Base-by-base conservation (phyloP, 2,797 vertebrate genomes). In the Heliangelus exortis region DNA sequence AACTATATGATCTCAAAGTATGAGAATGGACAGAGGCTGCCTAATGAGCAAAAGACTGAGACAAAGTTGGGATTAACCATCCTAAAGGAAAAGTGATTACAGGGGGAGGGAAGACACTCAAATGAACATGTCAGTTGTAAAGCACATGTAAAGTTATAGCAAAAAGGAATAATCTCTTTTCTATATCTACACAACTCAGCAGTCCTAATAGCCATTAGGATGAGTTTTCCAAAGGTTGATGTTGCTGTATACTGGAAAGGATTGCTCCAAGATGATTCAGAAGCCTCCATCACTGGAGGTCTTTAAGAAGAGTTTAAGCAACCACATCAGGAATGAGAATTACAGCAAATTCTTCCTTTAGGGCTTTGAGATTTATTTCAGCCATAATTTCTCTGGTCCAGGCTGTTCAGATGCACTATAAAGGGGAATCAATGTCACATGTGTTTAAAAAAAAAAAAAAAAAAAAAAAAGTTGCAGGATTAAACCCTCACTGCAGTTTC, bases 281-380 rank as follows among this genome's bases (percentile, higher is more conserved):
- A 21, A 84, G 26, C 29, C 58, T 86, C 36, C 33, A 41, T 26
- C 50, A 62, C 48, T 21, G 47, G 4, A 86, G n/a, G 17, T 84
- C 62, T 86, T 87, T 23, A 75, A 84, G 18, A 91, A 85, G 25
- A 89, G 23, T 85, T 85, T 78, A 66, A 89, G 80, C 5, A 43
- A 69, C 6, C 47, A 68, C 58, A 92, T 12, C 41, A 54, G 21
- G 36, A 93, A 74, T 33, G 7, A 11, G 15, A 68, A 77, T 72
- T 89, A 77, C 29, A 92, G 18, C 2, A 78, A 23, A 91, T 68
- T 80, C n/a, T 58, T 77, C 36, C 34, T 79, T 45, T 39, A 31
- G 67, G 61, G 48, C 53, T 89, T 83, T 80, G 66, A 88, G 39
- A 68, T 43, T 81, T 87, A 61, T 80, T 87, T 87, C 76, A 94